Conservation (phyloP, 1,140 invertebrate genomes). For the Anastatus disparis region DNA sequence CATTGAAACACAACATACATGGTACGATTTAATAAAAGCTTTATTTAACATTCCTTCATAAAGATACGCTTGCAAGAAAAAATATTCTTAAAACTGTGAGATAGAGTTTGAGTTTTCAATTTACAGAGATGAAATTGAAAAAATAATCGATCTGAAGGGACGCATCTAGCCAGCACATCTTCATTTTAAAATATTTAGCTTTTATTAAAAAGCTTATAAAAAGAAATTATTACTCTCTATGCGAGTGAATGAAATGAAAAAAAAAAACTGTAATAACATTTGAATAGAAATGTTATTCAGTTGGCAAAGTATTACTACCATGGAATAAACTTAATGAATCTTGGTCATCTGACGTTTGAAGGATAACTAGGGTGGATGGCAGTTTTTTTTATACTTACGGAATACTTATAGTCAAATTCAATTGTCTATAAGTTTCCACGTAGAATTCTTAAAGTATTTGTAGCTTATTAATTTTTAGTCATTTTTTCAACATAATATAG, state of each 20-base stretch:
- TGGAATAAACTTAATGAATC: constrained; percentile 3
- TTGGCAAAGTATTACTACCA: too few species aligned
- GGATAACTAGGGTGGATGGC: not conserved
- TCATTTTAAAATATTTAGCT: constrained; percentile 6
- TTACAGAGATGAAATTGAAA: constrained; percentile 63
- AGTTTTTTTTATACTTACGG: not conserved
- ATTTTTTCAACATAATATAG: not conserved
- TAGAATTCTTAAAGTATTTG: too few species aligned
- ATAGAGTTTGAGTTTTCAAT: constrained; percentile 59
- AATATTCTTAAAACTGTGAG: constrained; percentile 39
- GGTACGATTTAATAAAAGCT: not conserved
- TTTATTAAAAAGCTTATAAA: constrained; percentile 7
- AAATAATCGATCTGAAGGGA: constrained; percentile 61
- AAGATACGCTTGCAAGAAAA: constrained; percentile 8
- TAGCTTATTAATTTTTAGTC: not conserved
- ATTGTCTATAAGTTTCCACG: not conserved
- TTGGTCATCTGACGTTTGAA: not conserved
- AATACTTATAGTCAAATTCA: not conserved
- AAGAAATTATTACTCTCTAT: too few species aligned
- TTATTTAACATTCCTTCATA: not conserved
- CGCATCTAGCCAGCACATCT: constrained; percentile 53
- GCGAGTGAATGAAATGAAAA: not conserved
- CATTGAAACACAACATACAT: not conserved
- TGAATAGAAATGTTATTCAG: too few species aligned
- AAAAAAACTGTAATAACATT: too few species aligned